Evolutionary conservation across 2,113 vertebrate species (phyloP), one percentile per base, ranked within the genome.

Genomic region (Hyperoodon ampullatus): DNA sequence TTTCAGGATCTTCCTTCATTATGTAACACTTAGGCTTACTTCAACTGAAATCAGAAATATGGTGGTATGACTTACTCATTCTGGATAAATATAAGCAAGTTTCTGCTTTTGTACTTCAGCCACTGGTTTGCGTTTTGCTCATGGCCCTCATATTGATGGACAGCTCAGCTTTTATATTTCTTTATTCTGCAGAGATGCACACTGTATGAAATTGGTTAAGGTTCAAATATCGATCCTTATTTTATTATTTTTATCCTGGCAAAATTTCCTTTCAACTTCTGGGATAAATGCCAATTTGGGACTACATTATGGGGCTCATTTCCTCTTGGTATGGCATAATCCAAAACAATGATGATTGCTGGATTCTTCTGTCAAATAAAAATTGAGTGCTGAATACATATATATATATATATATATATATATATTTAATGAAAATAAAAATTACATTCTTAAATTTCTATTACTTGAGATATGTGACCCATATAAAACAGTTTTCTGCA

Each of bases 371-470:
- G 28, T 23, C 23, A 84, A 60, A 83, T 65, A 13, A 23, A 94
- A 78, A 95, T 58, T 72, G 3, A 92, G 10, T 50, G 30, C 23
- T 88, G 12, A 84, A 91, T 74, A 47, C 47, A 71, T 61, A 12
- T 44, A 77, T 33, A 13, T 30, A 30, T 30, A 30, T 65, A 39
- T 3, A 71, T 61, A 12, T 44, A 77, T 33, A 16, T 66, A 15
- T 90, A 42, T 68, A 93, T 71, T 97, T 77, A 96, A 78, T 88
- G 13, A 47, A 93, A 81, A 14, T 12, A 85, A 8, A 75, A 68
- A 90, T 53, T 68, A 55, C 3, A 24, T 66, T 93, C 9, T 55
- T 85, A 94, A 90, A 72, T 1, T 78, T 88, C 2, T 14, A 74
- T 85, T 97, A 55, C 5, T 88, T 97, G 55, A 88, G 10, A 71